Evolutionary conservation across 2,113 vertebrate genomes (phyloP), one percentile per base, ranked within the genome.

Genomic region (Pipa parva): DNA sequence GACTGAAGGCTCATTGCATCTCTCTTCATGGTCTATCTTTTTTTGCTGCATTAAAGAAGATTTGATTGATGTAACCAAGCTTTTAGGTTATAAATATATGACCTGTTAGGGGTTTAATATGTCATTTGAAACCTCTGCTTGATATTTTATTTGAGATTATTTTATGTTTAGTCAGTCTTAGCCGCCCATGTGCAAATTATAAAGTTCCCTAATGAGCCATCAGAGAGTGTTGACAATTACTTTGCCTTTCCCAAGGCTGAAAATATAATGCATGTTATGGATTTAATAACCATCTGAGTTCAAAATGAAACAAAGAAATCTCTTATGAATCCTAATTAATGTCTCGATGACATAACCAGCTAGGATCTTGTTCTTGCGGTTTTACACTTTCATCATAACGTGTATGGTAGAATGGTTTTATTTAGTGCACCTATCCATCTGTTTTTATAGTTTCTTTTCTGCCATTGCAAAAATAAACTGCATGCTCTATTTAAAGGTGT

Each of bases 401-500:
- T 33, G 29, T 25, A 22, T 29, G 15, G 33, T 26, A 52, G 46
- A 52, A 25, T 15, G 31, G 42, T 54, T 69, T 60, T 60, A 52
- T 60, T 69, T 60, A 29, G 45, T 59, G 46, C 52, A 51, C 46
- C 29, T 60, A 24, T 37, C 12, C 50, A 12, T 59, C 24, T 68
- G 64, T 51, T 60, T 66, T 69, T 69, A 28, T 17, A 68, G 56
- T 20, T 29, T 59, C 24, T 12, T 59, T 59, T 68, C 50, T 58
- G 29, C 29, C 31, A 57, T 25, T 69, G 33, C 48, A 69, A 60
- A 69, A 69, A 69, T 69, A 60, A 59, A 69, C 57, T 69, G 29
- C 25, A 31, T 42, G 31, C 22, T 60, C 48, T 60, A 59, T 60
- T 60, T 60, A 60, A 27, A 69, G 57, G 57, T 69, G 65, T 60